Conservation (phyloP, 2,888 invertebrate species). For the Campoplex nolae region DNA sequence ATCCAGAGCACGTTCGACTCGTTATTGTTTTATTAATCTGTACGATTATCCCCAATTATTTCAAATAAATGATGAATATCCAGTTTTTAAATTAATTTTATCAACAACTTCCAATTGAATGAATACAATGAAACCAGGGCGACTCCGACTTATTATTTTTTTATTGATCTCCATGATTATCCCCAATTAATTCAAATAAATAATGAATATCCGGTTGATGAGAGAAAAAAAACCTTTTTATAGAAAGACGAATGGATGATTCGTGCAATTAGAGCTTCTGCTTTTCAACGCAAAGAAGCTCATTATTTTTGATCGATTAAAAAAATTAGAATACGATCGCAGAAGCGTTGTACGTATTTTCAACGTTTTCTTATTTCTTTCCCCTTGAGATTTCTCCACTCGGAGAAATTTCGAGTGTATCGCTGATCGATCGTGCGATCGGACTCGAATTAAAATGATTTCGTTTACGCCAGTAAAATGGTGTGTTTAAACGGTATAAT, state of each 20-base stretch:
- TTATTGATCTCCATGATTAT: not conserved
- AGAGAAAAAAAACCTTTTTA: not conserved
- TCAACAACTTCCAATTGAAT: not conserved
- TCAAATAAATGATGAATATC: not conserved
- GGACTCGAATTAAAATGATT: conserved; percentile 69
- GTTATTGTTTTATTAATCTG: too few species aligned
- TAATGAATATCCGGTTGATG: not conserved
- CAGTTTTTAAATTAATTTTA: not conserved
- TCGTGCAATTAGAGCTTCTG: not conserved
- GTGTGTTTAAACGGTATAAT: conserved; percentile 11
- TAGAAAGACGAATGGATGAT: not conserved
- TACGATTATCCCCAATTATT: too few species aligned
- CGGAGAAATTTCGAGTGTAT: conserved; percentile 65
- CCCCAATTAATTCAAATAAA: too few species aligned
- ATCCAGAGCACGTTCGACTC: too few species aligned
- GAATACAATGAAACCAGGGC: not conserved
- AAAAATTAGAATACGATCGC: not conserved
- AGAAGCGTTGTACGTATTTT: not conserved
- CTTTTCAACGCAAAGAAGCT: not conserved
- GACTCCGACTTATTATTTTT: not conserved
- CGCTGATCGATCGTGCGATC: conserved; percentile 61
- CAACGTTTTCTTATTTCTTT: conserved; percentile 19
- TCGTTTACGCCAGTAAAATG: conserved; percentile 49
- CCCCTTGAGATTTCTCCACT: conserved; percentile 55
- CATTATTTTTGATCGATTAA: not conserved